A percentile compares a stretch with the other conserved stretches of the same genome.
Evolutionary conservation across 2,888 invertebrate species (phyloP).

Genomic region (Gari tellinella): DNA sequence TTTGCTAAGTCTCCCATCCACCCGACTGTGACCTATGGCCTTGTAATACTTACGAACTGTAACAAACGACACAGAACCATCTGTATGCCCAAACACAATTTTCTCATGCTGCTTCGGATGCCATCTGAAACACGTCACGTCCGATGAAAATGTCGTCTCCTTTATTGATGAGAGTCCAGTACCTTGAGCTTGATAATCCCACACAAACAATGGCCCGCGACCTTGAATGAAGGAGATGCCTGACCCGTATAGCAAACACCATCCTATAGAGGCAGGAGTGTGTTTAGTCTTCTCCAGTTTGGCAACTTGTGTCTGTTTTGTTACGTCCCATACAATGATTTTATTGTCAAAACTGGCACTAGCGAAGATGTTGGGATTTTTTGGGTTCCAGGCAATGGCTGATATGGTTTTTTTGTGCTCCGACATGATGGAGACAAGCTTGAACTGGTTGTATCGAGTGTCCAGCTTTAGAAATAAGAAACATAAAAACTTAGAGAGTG

Average conservation of each 20-base stretch:
- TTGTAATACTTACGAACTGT: conserved; percentile 70
- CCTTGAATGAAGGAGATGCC: conserved; percentile 74
- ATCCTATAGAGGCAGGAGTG: conserved; percentile 79
- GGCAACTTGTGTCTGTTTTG: conserved; percentile 79
- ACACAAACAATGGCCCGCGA: conserved; percentile 81
- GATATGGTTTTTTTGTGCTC: conserved; percentile 85
- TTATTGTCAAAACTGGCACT: conserved; percentile 81
- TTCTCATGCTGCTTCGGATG: conserved; percentile 79
- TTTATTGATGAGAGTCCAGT: conserved; percentile 61
- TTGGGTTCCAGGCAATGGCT: conserved; percentile 83
- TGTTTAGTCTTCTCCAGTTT: conserved; percentile 73
- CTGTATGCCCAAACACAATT: conserved; percentile 82
- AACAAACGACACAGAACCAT: conserved; percentile 83
- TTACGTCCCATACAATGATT: conserved; percentile 84
- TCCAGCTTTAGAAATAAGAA: conserved; percentile 76
- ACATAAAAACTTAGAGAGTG: too few species aligned
- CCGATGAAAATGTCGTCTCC: conserved; percentile 74
- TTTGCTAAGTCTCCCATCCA: too few species aligned
- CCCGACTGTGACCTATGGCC: too few species aligned
- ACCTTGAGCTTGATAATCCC: conserved; percentile 73
- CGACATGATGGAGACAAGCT: conserved; percentile 84
- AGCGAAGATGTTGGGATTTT: conserved; percentile 82
- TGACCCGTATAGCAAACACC: conserved; percentile 77
- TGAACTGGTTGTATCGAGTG: conserved; percentile 81
- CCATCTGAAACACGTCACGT: conserved; percentile 80